phyloP scores from a whole-genome alignment of 1,140 invertebrate species.

The Eumeta japonica region DNA sequence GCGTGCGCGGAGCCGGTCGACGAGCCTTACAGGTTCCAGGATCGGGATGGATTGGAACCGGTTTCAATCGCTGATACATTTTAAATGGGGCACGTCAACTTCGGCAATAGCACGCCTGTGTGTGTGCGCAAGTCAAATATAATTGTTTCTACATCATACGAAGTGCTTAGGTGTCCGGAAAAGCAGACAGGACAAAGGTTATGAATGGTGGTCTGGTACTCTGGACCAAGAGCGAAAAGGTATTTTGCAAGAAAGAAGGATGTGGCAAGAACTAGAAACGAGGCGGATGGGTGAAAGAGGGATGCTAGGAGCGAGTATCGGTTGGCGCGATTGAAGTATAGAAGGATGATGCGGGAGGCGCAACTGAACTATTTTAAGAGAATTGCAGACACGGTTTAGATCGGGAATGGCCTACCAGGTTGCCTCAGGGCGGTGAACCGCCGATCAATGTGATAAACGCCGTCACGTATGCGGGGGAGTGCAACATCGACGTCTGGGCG shows the following conservation, averaged over 20 bases:
- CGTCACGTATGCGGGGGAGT: slow-evolving; percentile 6
- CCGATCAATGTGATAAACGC: slow-evolving; percentile 14
- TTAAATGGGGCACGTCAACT: neutral
- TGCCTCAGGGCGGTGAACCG: slow-evolving; percentile 9
- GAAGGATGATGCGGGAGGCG: slow-evolving; percentile 12
- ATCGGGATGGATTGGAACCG: neutral
- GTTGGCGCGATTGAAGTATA: slow-evolving; percentile 8
- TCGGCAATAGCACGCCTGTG: neutral
- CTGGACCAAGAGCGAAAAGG: slow-evolving; percentile 9
- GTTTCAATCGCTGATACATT: neutral
- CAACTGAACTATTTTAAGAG: slow-evolving; percentile 7
- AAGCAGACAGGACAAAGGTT: slow-evolving; percentile 2
- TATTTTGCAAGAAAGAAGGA: slow-evolving; percentile 7
- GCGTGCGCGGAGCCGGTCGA: neutral
- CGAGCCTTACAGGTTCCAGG: neutral
- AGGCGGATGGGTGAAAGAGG: slow-evolving; percentile 6
- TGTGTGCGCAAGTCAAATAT: neutral
- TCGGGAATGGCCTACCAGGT: slow-evolving; percentile 16
- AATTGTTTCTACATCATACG: neutral
- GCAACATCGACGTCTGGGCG: slow-evolving; percentile 5
- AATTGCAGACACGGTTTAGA: slow-evolving; percentile 15
- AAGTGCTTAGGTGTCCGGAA: slow-evolving; percentile 3
- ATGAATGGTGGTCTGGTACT: slow-evolving; percentile 19
- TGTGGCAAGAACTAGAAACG: slow-evolving; percentile 13
- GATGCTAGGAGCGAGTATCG: neutral